phyloP scores from a whole-genome alignment of 2,888 invertebrate species.

The Pediacus dermestoides region DNA sequence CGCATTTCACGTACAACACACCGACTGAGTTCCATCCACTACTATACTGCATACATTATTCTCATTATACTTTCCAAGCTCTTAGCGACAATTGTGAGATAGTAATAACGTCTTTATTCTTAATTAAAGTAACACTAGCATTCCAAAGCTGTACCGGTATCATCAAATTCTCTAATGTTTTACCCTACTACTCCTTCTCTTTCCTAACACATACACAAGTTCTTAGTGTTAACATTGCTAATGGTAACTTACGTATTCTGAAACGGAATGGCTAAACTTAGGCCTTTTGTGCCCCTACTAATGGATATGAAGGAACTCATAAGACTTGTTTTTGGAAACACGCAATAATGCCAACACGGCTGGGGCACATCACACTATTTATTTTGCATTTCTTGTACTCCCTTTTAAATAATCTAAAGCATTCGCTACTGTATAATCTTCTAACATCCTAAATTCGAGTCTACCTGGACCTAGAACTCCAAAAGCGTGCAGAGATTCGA shows the following conservation, averaged over 20 bases:
- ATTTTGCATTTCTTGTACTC: no score
- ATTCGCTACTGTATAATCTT: no score
- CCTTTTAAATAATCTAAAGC: no score
- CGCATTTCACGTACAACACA: conserved; percentile 8
- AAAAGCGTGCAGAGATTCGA: no score
- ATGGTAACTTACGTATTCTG: conserved; percentile 48
- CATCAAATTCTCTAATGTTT: conserved; percentile 45
- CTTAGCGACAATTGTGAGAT: conserved; percentile 46
- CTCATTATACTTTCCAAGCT: conserved; percentile 42
- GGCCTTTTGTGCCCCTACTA: conserved; percentile 45
- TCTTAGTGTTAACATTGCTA: conserved; percentile 42
- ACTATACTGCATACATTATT: conserved; percentile 42
- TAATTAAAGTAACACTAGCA: conserved; percentile 46
- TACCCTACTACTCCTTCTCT: conserved; percentile 32
- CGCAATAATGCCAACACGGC: no score
- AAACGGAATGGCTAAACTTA: conserved; percentile 51
- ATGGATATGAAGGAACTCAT: conserved; percentile 40
- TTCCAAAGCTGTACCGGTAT: conserved; percentile 43
- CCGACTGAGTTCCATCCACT: conserved; percentile 18
- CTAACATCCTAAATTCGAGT: no score
- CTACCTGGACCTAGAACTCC: no score
- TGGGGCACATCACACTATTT: no score
- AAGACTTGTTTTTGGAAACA: conserved; percentile 2
- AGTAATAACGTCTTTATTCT: conserved; percentile 47
- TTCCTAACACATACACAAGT: conserved; percentile 36